These are phyloP conservation scores for Channallabes apus DNA, from an alignment of 2,797 vertebrate species.

Conservation along the genomic window DNA sequence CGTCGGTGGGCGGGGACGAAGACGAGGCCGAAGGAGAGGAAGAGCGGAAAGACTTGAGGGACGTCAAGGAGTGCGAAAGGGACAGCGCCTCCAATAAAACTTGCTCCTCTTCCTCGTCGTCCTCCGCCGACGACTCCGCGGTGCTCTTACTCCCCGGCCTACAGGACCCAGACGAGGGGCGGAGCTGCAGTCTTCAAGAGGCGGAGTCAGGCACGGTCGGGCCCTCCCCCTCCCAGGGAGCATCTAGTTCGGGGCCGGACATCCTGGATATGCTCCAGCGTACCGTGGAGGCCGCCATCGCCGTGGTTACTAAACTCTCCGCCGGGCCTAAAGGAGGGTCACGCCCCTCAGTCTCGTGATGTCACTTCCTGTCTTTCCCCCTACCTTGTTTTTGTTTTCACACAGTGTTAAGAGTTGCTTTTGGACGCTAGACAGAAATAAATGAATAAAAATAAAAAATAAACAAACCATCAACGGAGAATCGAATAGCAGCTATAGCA, in stretches of 20 bases:
- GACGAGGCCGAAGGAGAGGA: conserved; percentile 61
- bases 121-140: conserved; percentile 79
- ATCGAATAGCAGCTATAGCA: conserved; percentile 76
- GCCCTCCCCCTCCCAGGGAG: conserved; percentile 80
- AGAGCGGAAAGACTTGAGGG: conserved; percentile 67
- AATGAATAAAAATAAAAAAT: neutral
- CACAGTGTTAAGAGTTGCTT: conserved; percentile 16
- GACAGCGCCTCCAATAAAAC: conserved; percentile 54
- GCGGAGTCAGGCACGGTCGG: conserved; percentile 76
- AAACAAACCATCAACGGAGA: neutral
- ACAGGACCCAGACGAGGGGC: conserved; percentile 76
- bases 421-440: neutral
- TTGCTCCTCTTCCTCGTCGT: conserved; percentile 76
- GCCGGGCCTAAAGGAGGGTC: conserved; percentile 77
- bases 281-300: conserved; percentile 94
- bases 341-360: conserved; percentile 88
- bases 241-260: conserved; percentile 81
- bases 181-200: conserved; percentile 77
- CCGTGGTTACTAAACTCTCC: conserved; percentile 91
- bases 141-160: conserved; percentile 71
- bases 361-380: conserved; percentile 73
- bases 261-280: conserved; percentile 94
- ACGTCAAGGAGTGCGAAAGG: conserved; percentile 66
- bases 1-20: conserved; percentile 59
- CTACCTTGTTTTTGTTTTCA: conserved; percentile 29